Percentiles rank a stretch among this genome's conserved stretches.
These are phyloP conservation scores for Hirtodrosophila duncani DNA, from an alignment of 2,888 invertebrate genomes.

Conservation along the genomic window DNA sequence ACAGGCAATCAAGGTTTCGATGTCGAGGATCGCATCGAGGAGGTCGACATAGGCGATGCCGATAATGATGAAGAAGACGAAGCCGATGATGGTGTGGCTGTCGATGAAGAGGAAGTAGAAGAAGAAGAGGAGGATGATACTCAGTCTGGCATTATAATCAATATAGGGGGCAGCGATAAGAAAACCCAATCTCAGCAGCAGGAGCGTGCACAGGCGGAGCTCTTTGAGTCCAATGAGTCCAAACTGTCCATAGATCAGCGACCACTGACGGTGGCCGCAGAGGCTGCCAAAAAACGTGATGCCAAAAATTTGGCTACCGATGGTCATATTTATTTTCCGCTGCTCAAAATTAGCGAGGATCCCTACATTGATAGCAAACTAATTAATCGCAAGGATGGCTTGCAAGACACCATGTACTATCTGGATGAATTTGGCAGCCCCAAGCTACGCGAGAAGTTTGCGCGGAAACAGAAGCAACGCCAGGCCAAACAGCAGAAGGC, in stretches of 20 bases:
- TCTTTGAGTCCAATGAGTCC: slow-evolving; percentile 8
- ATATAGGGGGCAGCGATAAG: slow-evolving; percentile 25
- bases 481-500: slow-evolving; percentile 69
- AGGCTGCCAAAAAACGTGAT: slow-evolving; percentile 39
- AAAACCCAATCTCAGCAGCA: neutral
- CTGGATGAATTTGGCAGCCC: slow-evolving; percentile 78
- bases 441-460: slow-evolving; percentile 76
- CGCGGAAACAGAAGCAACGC: slow-evolving; percentile 73
- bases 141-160: slow-evolving; percentile 62
- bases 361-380: slow-evolving; percentile 75
- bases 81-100: slow-evolving; percentile 39
- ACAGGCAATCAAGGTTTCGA: slow-evolving; percentile 67
- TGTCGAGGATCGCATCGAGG: slow-evolving; percentile 73
- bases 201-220: neutral
- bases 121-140: slow-evolving; percentile 41
- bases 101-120: slow-evolving; percentile 32
- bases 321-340: slow-evolving; percentile 72
- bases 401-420: slow-evolving; percentile 78
- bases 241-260: slow-evolving; percentile 34
- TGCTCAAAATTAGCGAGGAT: slow-evolving; percentile 74
- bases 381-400: slow-evolving; percentile 77
- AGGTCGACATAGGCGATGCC: slow-evolving; percentile 64
- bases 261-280: slow-evolving; percentile 38
- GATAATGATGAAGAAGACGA: slow-evolving; percentile 49
- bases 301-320: slow-evolving; percentile 63